Evolutionary conservation across 2,888 invertebrate genomes (phyloP).

Genomic region (Caenorhabditis sulstoni): DNA sequence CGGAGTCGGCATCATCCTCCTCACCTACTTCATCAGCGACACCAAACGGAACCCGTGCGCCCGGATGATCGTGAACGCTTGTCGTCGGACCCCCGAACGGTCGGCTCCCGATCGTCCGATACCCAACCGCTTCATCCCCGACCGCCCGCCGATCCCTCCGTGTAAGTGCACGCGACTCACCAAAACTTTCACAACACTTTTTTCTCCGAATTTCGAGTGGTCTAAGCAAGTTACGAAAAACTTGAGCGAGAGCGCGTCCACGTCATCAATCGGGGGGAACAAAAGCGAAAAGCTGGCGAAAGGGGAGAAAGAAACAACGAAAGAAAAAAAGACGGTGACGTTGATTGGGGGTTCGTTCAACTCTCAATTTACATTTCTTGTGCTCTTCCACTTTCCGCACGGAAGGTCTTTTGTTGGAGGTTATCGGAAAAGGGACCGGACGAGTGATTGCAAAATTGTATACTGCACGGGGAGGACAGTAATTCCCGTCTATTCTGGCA

Average conservation of each 20-base stretch:
- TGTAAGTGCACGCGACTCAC: slow-evolving; percentile 23
- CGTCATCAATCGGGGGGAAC: no score
- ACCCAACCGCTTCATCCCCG: background rate
- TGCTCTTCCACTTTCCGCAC: background rate
- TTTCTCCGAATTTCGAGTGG: background rate
- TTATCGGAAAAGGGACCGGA: slow-evolving; percentile 28
- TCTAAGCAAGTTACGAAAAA: background rate
- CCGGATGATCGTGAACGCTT: slow-evolving; percentile 11
- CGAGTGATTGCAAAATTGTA: slow-evolving; percentile 58
- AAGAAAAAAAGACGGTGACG: background rate
- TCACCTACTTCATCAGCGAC: slow-evolving; percentile 30
- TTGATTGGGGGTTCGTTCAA: background rate
- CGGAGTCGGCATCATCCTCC: slow-evolving; percentile 26
- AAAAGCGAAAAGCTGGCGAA: no score
- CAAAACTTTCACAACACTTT: slow-evolving; percentile 1
- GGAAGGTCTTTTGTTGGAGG: background rate
- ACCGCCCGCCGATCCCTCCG: slow-evolving; percentile 37
- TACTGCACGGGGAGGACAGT: slow-evolving; percentile 35
- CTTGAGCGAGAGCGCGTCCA: background rate
- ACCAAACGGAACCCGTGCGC: background rate
- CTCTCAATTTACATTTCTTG: slow-evolving; percentile 5
- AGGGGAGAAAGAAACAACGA: background rate
- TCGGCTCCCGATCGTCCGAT: background rate
- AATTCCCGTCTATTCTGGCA: slow-evolving; percentile 50
- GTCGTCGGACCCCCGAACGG: slow-evolving; percentile 4